phyloP scores from a whole-genome alignment of 2,888 invertebrate genomes.

The Carabus problematicus region DNA sequence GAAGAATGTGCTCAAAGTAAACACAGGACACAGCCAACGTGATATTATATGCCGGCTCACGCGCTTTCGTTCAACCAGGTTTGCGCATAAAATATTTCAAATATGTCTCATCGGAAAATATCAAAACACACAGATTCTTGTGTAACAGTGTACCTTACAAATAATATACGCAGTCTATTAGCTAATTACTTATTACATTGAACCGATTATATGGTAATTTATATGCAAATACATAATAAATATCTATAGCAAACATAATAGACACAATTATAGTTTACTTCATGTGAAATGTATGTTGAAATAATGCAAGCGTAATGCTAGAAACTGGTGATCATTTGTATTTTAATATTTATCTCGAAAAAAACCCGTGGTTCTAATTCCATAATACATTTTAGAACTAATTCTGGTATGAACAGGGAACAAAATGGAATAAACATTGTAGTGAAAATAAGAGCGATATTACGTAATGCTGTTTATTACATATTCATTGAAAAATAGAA shows the following conservation, averaged over 20 bases:
- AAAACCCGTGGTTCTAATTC: background rate
- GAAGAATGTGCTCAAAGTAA: constrained; percentile 39
- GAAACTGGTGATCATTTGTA: too few species aligned
- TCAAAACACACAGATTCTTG: background rate
- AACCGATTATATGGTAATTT: too few species aligned
- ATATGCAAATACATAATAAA: too few species aligned
- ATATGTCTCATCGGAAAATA: background rate
- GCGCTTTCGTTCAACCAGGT: background rate
- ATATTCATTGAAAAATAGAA: background rate
- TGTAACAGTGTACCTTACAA: background rate
- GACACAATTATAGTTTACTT: too few species aligned
- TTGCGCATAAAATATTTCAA: constrained; percentile 16
- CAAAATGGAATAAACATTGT: background rate
- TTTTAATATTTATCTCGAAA: background rate
- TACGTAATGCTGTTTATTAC: background rate
- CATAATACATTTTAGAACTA: background rate
- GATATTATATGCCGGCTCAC: too few species aligned
- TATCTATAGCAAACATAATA: too few species aligned
- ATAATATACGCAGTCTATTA: too few species aligned
- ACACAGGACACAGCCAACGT: constrained; percentile 9
- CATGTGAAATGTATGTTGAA: too few species aligned
- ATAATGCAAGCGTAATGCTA: too few species aligned
- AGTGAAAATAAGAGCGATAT: background rate
- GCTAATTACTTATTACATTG: too few species aligned
- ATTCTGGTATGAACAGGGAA: background rate